Evolutionary conservation across 1,140 invertebrate species (phyloP), one percentile per base, ranked within the genome.

Genomic region (Cotesia chilonis): DNA sequence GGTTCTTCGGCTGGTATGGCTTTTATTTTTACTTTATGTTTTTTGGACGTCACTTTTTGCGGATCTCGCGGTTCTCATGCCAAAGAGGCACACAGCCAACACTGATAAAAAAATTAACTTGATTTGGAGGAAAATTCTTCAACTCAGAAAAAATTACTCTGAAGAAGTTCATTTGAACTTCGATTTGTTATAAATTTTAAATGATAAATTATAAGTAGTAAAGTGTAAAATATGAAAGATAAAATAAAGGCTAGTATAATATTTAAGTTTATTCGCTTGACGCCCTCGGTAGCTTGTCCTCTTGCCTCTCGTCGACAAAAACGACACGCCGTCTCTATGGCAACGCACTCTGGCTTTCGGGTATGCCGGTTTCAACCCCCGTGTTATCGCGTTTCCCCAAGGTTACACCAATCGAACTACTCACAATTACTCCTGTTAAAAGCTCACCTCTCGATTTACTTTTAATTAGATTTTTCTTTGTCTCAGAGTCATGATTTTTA

Each of bases 261-360:
- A 28, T 28, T 28, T 28, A 28, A 28, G 28, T 28, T 28, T 28
- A 28, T 28, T 2, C 28, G 52, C 60, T 66, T 64, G 68, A 36
- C 52, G 70, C 60, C 60, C 70, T 20, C 65, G 51, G 38, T 47
- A 52, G 28, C 47, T 38, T 59, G 28, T 20, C 41, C 51, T 61
- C 64, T 66, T 36, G 41, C 61, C 61, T 61, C 68, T 41, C 69
- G 66, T 57, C 71, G 10, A 47, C 41, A 47, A 47, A 47, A 47
- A 47, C 41, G 41, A 47, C 41, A 47, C 41, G 10, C 41, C 41
- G 79, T 82, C 76, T 76, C 81, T 81, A 83, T 83, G 77, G 81
- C 79, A 83, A 83, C 81, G 77, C 77, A 77, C 75, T 82, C 80
- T 79, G 81, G 81, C 75, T 80, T 78, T 82, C 81, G 77, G 80